These are phyloP conservation scores for Sigmodon hispidus DNA, from an alignment of 2,113 vertebrate genomes.

Conservation along the genomic window DNA sequence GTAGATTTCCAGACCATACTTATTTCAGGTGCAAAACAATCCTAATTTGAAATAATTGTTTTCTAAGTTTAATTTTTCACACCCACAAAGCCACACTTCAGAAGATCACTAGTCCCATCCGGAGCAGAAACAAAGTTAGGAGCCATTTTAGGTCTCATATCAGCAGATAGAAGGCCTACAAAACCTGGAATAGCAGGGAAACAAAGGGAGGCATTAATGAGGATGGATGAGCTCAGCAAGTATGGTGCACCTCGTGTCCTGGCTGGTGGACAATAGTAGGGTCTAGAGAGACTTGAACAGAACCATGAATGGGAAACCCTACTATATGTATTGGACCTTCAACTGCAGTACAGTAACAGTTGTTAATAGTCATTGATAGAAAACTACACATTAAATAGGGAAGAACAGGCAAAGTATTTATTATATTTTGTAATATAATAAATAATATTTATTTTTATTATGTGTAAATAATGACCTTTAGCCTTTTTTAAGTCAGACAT, in stretches of 20 bases:
- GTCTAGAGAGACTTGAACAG: not conserved
- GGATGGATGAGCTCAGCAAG: not conserved
- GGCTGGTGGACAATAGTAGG: not conserved
- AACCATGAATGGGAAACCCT: not conserved
- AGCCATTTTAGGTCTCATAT: not conserved
- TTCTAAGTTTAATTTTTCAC: not conserved
- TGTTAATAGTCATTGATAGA: no score
- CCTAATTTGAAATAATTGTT: not conserved
- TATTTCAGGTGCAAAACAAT: not conserved
- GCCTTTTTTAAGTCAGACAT: not conserved
- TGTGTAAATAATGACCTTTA: not conserved
- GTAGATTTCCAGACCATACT: not conserved
- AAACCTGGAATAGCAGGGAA: not conserved
- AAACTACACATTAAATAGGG: not conserved
- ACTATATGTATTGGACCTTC: not conserved
- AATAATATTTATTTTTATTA: no score
- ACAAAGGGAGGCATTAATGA: not conserved
- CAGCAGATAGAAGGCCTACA: no score
- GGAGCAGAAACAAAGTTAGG: not conserved
- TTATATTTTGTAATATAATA: no score
- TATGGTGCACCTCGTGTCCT: not conserved
- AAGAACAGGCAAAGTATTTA: not conserved
- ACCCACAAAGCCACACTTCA: not conserved
- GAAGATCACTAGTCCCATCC: no score
- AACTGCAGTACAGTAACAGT: not conserved